Conservation (phyloP, 2,113 vertebrate genomes). For the Datnioides undecimradiatus region DNA sequence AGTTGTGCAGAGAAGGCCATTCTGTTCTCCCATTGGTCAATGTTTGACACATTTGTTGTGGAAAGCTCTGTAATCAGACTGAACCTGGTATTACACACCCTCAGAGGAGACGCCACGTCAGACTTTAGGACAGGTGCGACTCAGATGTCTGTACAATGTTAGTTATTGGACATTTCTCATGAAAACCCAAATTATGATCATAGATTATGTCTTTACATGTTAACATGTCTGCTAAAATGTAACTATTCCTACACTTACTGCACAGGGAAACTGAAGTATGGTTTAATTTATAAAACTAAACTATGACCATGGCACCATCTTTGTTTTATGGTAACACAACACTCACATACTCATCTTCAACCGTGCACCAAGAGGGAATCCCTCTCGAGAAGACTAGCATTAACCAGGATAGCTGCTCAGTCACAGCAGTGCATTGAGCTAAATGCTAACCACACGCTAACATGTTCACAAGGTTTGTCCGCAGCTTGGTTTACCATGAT, state of each 20-base stretch:
- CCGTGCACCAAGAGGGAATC: neutral
- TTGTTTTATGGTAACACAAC: neutral
- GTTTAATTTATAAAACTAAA: neutral
- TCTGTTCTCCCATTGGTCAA: too few species aligned
- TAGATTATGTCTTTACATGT: neutral
- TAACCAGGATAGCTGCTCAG: too few species aligned
- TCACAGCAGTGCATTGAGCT: neutral
- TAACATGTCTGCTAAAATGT: too few species aligned
- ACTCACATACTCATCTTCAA: neutral
- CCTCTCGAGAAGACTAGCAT: too few species aligned
- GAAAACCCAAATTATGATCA: neutral
- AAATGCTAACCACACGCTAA: neutral
- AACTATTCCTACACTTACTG: neutral
- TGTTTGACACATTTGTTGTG: too few species aligned
- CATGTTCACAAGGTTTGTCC: neutral
- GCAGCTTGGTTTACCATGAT: neutral
- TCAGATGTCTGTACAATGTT: neutral
- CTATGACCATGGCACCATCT: too few species aligned
- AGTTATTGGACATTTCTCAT: neutral
- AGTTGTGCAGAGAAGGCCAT: too few species aligned
- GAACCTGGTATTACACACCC: too few species aligned
- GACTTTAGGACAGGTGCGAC: neutral
- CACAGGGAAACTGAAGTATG: neutral
- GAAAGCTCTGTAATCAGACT: too few species aligned
- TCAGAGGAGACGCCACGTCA: neutral